These are phyloP conservation scores for Irena cyanogastra DNA, from an alignment of 2,113 vertebrate genomes.

Conservation along the genomic window DNA sequence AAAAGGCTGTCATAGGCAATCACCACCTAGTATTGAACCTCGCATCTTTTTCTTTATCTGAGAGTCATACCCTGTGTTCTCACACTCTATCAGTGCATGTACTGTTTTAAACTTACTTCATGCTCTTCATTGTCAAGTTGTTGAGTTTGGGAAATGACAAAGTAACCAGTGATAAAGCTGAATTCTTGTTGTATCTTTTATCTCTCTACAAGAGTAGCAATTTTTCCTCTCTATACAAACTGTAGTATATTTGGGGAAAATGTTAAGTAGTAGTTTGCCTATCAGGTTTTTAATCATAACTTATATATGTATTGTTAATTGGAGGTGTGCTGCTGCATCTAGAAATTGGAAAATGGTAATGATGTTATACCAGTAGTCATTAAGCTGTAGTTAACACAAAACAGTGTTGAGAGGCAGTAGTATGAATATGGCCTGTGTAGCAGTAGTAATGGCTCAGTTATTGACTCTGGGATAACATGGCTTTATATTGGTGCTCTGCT, in stretches of 20 bases:
- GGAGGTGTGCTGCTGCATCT: neutral
- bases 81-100: neutral
- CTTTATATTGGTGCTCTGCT: neutral
- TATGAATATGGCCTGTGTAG: neutral
- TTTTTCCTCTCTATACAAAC: neutral
- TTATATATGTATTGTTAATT: neutral
- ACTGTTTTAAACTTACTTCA: neutral
- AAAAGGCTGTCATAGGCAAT: neutral
- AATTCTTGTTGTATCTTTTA: neutral
- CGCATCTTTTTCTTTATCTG: neutral
- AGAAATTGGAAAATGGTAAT: neutral
- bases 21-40: neutral
- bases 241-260: neutral
- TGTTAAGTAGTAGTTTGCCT: neutral
- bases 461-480: neutral
- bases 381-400: neutral
- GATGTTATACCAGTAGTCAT: neutral
- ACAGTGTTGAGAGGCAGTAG: neutral
- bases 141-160: neutral
- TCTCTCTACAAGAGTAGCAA: neutral
- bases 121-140: neutral
- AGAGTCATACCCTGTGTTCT: neutral
- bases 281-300: neutral
- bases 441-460: neutral
- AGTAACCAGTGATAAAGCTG: neutral